Base-by-base conservation (phyloP, 64 coral and sea anemone genomes). In the Pocillopora damicornis region DNA sequence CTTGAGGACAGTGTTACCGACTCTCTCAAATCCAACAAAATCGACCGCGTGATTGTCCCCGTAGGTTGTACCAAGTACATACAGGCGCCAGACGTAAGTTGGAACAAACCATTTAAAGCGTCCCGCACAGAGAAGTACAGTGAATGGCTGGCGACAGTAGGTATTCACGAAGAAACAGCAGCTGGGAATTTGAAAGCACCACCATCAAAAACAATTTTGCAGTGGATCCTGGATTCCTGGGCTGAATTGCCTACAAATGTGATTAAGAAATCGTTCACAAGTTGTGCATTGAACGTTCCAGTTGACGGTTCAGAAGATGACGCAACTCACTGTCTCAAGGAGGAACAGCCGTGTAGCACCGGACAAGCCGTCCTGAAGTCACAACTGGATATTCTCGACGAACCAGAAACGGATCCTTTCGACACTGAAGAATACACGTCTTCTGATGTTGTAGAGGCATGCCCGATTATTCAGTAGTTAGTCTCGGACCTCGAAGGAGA, bases 181-280 rank as follows among this genome's bases (percentile, higher is more conserved):
- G 61, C 80, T 8, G 42, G 42, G 42, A 51, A 51, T 51, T 2
- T 51, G 42, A 51, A 51, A 51, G 42, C 42, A 51, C 80, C 80
- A 15, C 80, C 80, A 65, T 64, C 1, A 73, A 60, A 60, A 83
- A 23, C 23, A 11, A 61, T 63, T 62, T 83, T 83, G 23, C 80
- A 68, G 71, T 86, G 81, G 80, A 86, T 91, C 37, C 73, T 91
- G 23, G 89, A 91, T 77, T 11, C 71, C 17, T 91, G 80, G 80
- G 80, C 89, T 61, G 67, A 59, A 74, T 74, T 91, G 16, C 89
- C 89, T 15, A 68, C 89, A 78, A 30, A 30, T 30, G 30, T 30
- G 30, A 30, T 30, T 30, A 30, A 30, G 30, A n/a, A n/a, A n/a
- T n/a, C n/a, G n/a, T n/a, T n/a, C n/a, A n/a, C n/a, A n/a, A 73